Evolutionary conservation across 2,113 vertebrate species (phyloP).

Genomic region (Hymenochirus boettgeri): DNA sequence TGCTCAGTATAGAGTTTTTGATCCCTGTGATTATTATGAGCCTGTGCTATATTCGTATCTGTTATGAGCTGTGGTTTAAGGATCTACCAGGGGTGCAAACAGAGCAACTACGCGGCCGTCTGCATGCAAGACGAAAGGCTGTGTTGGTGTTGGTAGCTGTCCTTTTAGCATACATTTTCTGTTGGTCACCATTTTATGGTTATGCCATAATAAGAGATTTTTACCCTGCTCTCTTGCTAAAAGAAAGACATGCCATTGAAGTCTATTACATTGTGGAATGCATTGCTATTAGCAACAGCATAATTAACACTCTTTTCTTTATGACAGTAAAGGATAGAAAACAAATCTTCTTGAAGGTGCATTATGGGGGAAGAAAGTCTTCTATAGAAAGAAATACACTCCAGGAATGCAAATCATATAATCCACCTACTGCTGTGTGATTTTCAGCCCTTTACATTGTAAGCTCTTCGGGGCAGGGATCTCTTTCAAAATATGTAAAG

Average conservation of each 20-base stretch:
- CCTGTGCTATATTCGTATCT: slow-evolving; percentile 83
- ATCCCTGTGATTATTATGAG: slow-evolving; percentile 81
- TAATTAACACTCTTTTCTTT: slow-evolving; percentile 92
- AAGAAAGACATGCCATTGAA: slow-evolving; percentile 86
- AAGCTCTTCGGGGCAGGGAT: too few species aligned
- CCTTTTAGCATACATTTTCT: slow-evolving; percentile 82
- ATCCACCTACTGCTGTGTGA: not conserved
- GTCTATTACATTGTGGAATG: slow-evolving; percentile 91
- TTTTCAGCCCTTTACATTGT: not conserved
- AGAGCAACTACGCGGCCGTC: slow-evolving; percentile 77
- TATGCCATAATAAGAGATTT: slow-evolving; percentile 89
- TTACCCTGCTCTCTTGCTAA: slow-evolving; percentile 80
- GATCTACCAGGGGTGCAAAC: slow-evolving; percentile 87
- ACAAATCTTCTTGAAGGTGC: slow-evolving; percentile 71
- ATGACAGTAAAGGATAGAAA: slow-evolving; percentile 81
- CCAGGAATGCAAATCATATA: slow-evolving; percentile 12
- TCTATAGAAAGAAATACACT: slow-evolving; percentile 34
- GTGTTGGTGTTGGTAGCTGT: slow-evolving; percentile 84
- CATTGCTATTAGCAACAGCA: slow-evolving; percentile 95
- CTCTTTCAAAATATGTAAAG: too few species aligned
- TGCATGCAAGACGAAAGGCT: slow-evolving; percentile 82
- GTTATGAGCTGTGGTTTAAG: slow-evolving; percentile 91
- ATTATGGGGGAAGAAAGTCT: slow-evolving; percentile 59
- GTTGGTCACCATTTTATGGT: slow-evolving; percentile 91
- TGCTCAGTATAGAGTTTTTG: slow-evolving; percentile 82